Evolutionary conservation across 2,113 vertebrate genomes (phyloP), one percentile per base, ranked within the genome.

Genomic region (Barnardius zonarius): DNA sequence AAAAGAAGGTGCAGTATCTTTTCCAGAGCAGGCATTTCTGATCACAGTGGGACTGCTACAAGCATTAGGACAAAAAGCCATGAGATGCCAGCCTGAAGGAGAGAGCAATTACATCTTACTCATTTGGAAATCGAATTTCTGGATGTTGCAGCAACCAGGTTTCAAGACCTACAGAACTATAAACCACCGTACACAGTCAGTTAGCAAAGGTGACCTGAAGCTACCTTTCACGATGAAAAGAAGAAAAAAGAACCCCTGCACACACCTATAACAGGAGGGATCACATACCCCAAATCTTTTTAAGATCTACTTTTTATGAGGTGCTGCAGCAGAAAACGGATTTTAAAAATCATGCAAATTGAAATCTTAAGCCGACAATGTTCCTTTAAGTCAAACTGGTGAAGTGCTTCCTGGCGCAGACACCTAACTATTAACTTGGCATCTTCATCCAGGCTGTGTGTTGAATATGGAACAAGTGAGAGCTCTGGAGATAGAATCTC

Each of bases 371-470:
- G 68, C 88, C 2, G 16, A 81, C 37, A 59, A 16, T 18, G 68
- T 67, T 95, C 54, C 94, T 92, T 92, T 72, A 90, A 83, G 63
- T 90, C 76, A 9, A 59, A 86, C 27, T 77, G 67, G 49, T 66
- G 75, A 91, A 88, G 70, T 75, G 57, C 69, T 94, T 93, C 72
- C 90, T 93, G 96, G 95, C 95, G 92, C 76, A 86, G 88, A 27
- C 13, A 7, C 66, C 55, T 37, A 63, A 75, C 93, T 81, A 95
- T 90, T 92, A 93, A 92, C 79, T 93, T 94, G 92, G 95, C 95
- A 96, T 88, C 92, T 92, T 63, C 64, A 88, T 64, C 61, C 75
- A 59, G 90, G 76, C 95, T 85, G 79, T 4, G 37, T 64, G 48
- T 64, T 83, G 92, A 96, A 88, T 73, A 72, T 5, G 90, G 90